Percentiles rank a stretch among this genome's conserved stretches.
phyloP scores from a whole-genome alignment of 2,888 invertebrate species.

The Hydriomena furcata region DNA sequence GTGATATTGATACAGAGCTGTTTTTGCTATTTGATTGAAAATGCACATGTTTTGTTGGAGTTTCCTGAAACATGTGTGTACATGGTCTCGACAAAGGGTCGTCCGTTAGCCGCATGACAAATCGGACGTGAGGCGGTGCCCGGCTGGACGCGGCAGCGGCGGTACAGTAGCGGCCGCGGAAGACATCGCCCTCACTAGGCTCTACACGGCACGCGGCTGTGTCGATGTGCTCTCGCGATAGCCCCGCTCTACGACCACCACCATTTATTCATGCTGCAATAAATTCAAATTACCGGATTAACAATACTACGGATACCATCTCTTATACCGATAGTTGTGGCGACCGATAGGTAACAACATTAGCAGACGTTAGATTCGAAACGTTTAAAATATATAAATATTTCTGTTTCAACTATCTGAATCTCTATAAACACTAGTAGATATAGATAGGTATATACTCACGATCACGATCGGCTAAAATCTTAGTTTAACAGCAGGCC shows the following conservation, averaged over 20 bases:
- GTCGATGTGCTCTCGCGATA: slow-evolving; percentile 73
- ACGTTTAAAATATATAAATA: slow-evolving; percentile 13
- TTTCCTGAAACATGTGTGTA: slow-evolving; percentile 9
- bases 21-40: slow-evolving; percentile 20
- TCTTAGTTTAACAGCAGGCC: slow-evolving; percentile 47
- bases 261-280: slow-evolving; percentile 82
- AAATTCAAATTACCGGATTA: slow-evolving; percentile 84
- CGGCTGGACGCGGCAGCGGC: slow-evolving; percentile 15
- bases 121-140: slow-evolving; percentile 39
- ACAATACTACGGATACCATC: slow-evolving; percentile 81
- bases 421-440: slow-evolving; percentile 17
- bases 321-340: slow-evolving; percentile 57
- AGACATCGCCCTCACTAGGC: slow-evolving; percentile 44
- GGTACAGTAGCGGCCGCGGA: slow-evolving; percentile 38
- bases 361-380: slow-evolving; percentile 44
- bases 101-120: slow-evolving; percentile 49
- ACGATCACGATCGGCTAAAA: slow-evolving; percentile 37
- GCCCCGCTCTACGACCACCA: slow-evolving; percentile 62
- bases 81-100: slow-evolving; percentile 10
- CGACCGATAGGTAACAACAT: slow-evolving; percentile 53
- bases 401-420: slow-evolving; percentile 24
- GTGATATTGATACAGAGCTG: slow-evolving; percentile 29
- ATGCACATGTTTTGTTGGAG: slow-evolving; percentile 25
- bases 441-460: slow-evolving; percentile 19
- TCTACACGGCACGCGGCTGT: slow-evolving; percentile 49